phyloP scores from a whole-genome alignment of 2,113 vertebrate species.

The Anoplopoma fimbria region DNA sequence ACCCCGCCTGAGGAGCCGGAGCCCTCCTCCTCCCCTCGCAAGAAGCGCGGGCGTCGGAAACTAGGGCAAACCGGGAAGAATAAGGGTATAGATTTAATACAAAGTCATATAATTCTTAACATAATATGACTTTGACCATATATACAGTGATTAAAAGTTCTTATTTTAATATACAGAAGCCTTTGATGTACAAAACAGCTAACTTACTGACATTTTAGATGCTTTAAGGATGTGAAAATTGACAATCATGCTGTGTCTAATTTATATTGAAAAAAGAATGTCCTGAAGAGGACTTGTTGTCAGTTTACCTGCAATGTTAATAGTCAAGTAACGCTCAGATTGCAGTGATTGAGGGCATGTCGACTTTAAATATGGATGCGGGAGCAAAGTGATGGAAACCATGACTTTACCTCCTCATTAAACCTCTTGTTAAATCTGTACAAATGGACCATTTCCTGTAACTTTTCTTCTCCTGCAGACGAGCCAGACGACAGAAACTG shows the following conservation, averaged over 20 bases:
- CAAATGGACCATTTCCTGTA: constrained; percentile 70
- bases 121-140: constrained; percentile 12
- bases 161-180: background rate
- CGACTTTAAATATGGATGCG: constrained; percentile 39
- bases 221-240: background rate
- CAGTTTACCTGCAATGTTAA: constrained; percentile 16
- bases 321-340: constrained; percentile 46
- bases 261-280: background rate
- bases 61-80: constrained; percentile 74
- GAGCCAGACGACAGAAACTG: constrained; percentile 91
- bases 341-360: constrained; percentile 36
- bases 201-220: background rate
- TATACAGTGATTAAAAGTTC: background rate
- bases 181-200: background rate
- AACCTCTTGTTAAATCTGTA: constrained; percentile 56
- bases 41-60: constrained; percentile 82
- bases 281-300: background rate
- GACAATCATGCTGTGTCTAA: background rate
- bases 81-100: constrained; percentile 66
- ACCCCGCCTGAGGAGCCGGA: constrained; percentile 87
- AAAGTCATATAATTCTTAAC: constrained; percentile 12
- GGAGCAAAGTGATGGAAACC: constrained; percentile 58
- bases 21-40: constrained; percentile 78
- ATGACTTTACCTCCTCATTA: constrained; percentile 52
- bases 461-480: constrained; percentile 77